Base-by-base conservation (phyloP, 2,888 invertebrate genomes). In the Actias luna region DNA sequence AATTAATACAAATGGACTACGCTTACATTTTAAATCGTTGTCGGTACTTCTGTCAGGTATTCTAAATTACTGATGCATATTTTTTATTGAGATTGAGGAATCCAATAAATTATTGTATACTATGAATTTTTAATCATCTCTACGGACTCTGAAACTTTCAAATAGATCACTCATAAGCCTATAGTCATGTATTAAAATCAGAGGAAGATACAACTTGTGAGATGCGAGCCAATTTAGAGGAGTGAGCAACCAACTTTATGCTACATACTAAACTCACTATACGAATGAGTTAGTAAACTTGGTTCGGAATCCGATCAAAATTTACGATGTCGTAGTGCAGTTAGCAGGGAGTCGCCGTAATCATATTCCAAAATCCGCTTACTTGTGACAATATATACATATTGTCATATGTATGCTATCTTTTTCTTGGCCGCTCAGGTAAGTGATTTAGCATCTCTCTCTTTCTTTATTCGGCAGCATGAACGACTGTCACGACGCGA, bases 381-480 rank as follows among this genome's bases (percentile, higher is more conserved):
- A n/a, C 42, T n/a, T n/a, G n/a, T n/a, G n/a, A n/a, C n/a, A n/a
- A n/a, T n/a, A n/a, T n/a, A n/a, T n/a, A n/a, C n/a, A n/a, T n/a
- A 42, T 5, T 63, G 67, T 61, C 65, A 67, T 64, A 62, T 61
- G 62, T 65, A 69, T 69, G 65, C 75, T 59, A 63, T 82, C 82
- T 67, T 70, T 74, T 55, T 82, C 73, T 64, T 36, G 33, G 59
- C 18, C 58, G 42, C 52, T 35, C 62, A 33, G 39, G 18, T n/a
- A n/a, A 46, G 58, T 7, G 62, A 72, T 63, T 62, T 61, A 66
- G 62, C 67, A 72, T 81, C 77, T 69, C 70, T 75, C 61, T 77
- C 78, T 46, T 22, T 63, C 57, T 39, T 22, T 60, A 62, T 61
- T 58, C 57, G 61, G 64, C 67, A 57, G 64, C 55, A 64, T 33